Evolutionary conservation across 2,113 vertebrate genomes (phyloP), one percentile per base, ranked within the genome.

Genomic region (Apus apus): DNA sequence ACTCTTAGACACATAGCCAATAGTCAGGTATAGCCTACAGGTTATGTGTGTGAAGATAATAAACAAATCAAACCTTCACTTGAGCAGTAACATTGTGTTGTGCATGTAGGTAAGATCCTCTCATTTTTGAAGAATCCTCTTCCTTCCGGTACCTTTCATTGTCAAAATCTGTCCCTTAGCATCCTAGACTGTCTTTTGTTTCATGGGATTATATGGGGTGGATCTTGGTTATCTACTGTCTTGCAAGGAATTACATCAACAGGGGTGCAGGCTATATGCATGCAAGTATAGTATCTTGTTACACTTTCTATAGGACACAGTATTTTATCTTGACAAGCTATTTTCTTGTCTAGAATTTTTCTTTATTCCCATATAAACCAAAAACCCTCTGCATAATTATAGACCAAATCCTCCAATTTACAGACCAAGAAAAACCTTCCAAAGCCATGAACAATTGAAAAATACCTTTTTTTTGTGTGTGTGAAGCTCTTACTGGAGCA

Each of bases 41-140:
- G 38, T 74, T 67, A 38, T 32, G 4, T 26, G 32, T 32, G 14
- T 88, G 48, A 92, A 70, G 75, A 70, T 74, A 62, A n/a, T 56
- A 38, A 61, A 30, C 25, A 45, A 80, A 51, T 17, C 34, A 61
- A 60, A 74, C 17, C 14, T 60, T 61, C 26, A 15, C 19, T 29
- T 65, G 50, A 21, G n/a, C 4, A 2, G 21, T 60, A 9, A 29
- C 32, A 2, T 15, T 68, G 29, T 32, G 12, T 51, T 79, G 16
- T 60, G 5, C 36, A 4, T 27, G 15, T 66, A 46, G 29, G 30
- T 36, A 50, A 64, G 15, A 29, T 50, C 16, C 19, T 72, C 21
- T 61, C 18, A 11, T 74, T 76, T 57, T 66, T 0, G 0, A 43
- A 72, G 23, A 65, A 27, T 8, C 9, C 6, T 65, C 11, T 29